These are phyloP conservation scores for Pseudobourletiella spinata DNA, from an alignment of 1,140 invertebrate genomes.

Conservation along the genomic window DNA sequence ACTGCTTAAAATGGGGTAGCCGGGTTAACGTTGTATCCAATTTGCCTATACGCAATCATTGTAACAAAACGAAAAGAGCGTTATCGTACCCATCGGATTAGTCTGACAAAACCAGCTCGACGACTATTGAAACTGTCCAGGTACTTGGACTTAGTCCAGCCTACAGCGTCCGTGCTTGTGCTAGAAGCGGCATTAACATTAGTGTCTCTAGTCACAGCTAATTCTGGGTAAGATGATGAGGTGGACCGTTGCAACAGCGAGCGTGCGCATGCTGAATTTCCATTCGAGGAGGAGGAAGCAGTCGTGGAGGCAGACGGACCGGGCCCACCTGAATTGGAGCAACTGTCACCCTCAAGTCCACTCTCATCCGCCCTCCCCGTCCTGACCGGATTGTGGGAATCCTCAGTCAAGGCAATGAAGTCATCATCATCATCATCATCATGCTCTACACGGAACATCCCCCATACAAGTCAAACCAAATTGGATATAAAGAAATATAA, in stretches of 20 bases:
- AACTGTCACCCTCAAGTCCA: neutral
- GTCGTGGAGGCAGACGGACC: neutral
- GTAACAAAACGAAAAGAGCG: neutral
- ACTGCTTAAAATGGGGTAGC: conserved; percentile 11
- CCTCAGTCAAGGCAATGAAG: neutral
- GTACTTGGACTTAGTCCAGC: neutral
- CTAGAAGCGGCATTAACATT: conserved; percentile 5
- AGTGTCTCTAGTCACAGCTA: conserved; percentile 6
- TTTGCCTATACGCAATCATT: neutral
- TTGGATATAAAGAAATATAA: neutral
- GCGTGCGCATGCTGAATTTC: conserved; percentile 7
- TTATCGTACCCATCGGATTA: conserved; percentile 1
- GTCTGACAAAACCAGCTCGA: neutral
- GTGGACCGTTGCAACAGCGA: neutral
- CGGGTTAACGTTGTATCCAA: neutral
- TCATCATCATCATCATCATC: too few relatives aligned
- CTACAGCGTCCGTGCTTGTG: neutral
- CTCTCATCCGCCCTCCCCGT: neutral
- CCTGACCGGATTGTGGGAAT: neutral
- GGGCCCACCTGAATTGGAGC: neutral
- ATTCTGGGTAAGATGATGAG: neutral
- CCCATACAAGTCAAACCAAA: conserved; percentile 6
- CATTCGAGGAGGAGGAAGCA: neutral
- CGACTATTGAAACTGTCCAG: neutral
- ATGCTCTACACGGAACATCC: neutral